phyloP scores from a whole-genome alignment of 2,113 vertebrate species.

The Channa argus region DNA sequence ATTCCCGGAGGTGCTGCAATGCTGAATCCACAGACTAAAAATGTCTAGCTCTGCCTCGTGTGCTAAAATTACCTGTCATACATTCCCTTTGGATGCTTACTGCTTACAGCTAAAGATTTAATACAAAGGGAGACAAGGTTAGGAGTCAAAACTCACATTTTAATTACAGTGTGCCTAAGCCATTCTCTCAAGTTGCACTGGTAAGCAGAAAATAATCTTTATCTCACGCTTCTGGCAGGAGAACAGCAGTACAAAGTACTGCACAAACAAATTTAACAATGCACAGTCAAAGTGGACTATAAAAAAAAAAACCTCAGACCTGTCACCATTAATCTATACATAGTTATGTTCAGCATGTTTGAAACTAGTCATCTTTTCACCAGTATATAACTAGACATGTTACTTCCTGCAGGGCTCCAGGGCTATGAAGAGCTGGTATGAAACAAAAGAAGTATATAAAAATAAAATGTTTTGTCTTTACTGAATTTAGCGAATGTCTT shows the following conservation, averaged over 20 bases:
- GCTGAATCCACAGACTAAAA: constrained; percentile 55
- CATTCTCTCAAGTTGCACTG: constrained; percentile 30
- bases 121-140: constrained; percentile 47
- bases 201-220: constrained; percentile 46
- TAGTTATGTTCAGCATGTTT: too few relatives aligned
- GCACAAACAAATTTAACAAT: constrained; percentile 14
- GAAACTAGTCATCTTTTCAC: too few relatives aligned
- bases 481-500: too few relatives aligned
- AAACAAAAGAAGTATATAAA: too few relatives aligned
- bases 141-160: constrained; percentile 42
- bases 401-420: too few relatives aligned
- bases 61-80: constrained; percentile 52
- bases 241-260: constrained; percentile 14
- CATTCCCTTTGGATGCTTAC: constrained; percentile 39
- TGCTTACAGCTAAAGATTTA: constrained; percentile 57
- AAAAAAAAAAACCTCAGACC: too few relatives aligned
- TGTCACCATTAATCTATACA: too few relatives aligned
- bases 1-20: constrained; percentile 21
- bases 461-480: too few relatives aligned
- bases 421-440: too few relatives aligned
- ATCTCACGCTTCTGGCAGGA: constrained; percentile 5
- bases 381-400: too few relatives aligned
- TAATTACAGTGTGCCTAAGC: constrained; percentile 43
- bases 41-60: constrained; percentile 30
- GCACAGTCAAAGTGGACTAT: neutral